These are phyloP conservation scores for Enteromius anoplus DNA, from an alignment of 2,797 vertebrate species.

Conservation along the genomic window DNA sequence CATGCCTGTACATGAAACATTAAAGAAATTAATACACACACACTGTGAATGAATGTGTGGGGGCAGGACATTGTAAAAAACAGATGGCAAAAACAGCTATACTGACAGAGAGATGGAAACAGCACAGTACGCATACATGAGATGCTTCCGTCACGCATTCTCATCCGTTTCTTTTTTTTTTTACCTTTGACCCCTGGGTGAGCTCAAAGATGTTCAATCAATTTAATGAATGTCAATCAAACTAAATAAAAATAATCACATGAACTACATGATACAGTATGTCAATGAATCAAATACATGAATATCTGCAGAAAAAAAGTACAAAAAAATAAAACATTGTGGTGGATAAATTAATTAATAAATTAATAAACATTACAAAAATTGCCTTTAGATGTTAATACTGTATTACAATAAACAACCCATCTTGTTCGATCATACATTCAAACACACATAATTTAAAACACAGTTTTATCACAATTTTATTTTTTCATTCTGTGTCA, in stretches of 20 bases:
- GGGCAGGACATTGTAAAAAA: background rate
- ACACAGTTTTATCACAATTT: background rate
- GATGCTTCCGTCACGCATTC: background rate
- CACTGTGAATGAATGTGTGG: background rate
- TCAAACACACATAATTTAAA: background rate
- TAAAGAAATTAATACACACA: background rate
- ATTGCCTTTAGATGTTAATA: background rate
- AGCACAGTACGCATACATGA: background rate
- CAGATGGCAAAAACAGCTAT: background rate
- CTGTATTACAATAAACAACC: background rate
- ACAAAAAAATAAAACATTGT: background rate
- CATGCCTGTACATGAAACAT: constrained; percentile 12
- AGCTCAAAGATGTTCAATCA: background rate
- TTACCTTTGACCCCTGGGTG: background rate
- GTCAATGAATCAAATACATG: background rate
- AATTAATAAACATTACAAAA: background rate
- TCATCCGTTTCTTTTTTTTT: background rate
- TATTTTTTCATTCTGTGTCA: background rate
- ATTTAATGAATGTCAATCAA: background rate
- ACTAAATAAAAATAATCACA: background rate
- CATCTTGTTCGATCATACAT: background rate
- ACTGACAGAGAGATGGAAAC: background rate
- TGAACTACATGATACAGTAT: background rate
- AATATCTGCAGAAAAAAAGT: background rate
- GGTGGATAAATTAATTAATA: background rate